These are phyloP conservation scores for Ammodytes dubius DNA, from an alignment of 2,113 vertebrate species.

Conservation along the genomic window DNA sequence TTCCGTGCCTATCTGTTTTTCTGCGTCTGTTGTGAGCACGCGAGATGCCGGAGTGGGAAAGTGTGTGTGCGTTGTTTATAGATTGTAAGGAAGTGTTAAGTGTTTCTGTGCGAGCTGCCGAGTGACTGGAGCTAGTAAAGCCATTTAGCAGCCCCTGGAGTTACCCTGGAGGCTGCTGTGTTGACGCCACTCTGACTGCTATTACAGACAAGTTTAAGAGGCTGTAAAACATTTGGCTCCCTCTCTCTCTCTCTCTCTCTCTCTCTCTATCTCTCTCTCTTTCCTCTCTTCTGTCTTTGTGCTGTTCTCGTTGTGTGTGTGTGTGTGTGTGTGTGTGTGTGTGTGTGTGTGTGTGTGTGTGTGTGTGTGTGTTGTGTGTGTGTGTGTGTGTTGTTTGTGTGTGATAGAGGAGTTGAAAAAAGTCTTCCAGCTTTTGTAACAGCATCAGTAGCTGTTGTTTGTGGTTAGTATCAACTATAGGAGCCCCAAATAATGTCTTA, in stretches of 20 bases:
- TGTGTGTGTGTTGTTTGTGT: constrained; percentile 27
- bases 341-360: constrained; percentile 24
- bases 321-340: background rate
- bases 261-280: background rate
- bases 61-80: constrained; percentile 74
- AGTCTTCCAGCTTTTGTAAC: constrained; percentile 72
- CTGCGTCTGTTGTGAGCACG: constrained; percentile 21
- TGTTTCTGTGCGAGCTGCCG: constrained; percentile 76
- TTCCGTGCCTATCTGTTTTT: constrained; percentile 6
- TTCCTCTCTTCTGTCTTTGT: too few species aligned
- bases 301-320: too few species aligned
- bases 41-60: constrained; percentile 27
- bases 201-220: constrained; percentile 84
- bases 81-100: constrained; percentile 81
- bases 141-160: constrained; percentile 80
- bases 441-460: constrained; percentile 53
- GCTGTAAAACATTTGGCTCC: constrained; percentile 83
- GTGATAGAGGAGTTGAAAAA: constrained; percentile 56
- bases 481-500: constrained; percentile 52
- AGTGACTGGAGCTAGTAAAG: constrained; percentile 81
- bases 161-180: constrained; percentile 78
- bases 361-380: constrained; percentile 17
- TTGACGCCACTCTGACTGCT: constrained; percentile 83
- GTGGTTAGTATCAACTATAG: constrained; percentile 55
- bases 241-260: constrained; percentile 17